Evolutionary conservation across 2,113 vertebrate species (phyloP), one percentile per base, ranked within the genome.

Genomic region (Daboia siamensis): DNA sequence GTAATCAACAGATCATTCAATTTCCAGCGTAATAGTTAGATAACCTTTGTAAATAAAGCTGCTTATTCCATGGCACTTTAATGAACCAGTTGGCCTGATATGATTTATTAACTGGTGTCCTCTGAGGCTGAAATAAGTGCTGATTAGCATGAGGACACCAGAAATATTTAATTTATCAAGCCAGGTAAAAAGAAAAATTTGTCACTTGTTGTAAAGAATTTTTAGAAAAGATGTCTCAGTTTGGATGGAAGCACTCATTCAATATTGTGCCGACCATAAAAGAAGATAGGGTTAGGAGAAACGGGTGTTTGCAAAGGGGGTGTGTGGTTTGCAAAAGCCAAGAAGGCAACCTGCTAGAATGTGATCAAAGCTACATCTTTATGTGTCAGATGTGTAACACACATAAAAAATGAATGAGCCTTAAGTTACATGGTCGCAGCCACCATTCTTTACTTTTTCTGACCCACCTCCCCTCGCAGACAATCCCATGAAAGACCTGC

Each of bases 41-140:
- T 95, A 94, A 94, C 54, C 55, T 94, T 80, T 95, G 94, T 97
- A 96, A 96, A 96, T 96, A 96, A 96, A 97, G 96, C 95, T 95
- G 94, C 95, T 94, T 80, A 93, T 64, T 91, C 33, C 92, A 87
- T 33, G 56, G 15, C 87, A 39, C 9, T 51, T 51, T 17, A 44
- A 1, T 15, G 55, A 57, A 44, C 1, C 10, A 80, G 17, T 80
- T 80, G 74, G 74, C 17, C 44, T 9, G 69, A 80, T 39, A 5
- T 10, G 93, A 95, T 87, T 94, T 90, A 57, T 95, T 87, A 89
- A 95, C 90, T 94, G 95, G 93, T 52, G 57, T 33, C 90, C 96
- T 21, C 80, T 55, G 8, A 61, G 6, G 61, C 86, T 94, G 91
- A 94, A 96, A 94, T 5, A 54, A 61, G 61, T 44, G n/a, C 91